Evolutionary conservation across 2,113 vertebrate genomes (phyloP), one percentile per base, ranked within the genome.

Genomic region (Forbesichthys agassizii): DNA sequence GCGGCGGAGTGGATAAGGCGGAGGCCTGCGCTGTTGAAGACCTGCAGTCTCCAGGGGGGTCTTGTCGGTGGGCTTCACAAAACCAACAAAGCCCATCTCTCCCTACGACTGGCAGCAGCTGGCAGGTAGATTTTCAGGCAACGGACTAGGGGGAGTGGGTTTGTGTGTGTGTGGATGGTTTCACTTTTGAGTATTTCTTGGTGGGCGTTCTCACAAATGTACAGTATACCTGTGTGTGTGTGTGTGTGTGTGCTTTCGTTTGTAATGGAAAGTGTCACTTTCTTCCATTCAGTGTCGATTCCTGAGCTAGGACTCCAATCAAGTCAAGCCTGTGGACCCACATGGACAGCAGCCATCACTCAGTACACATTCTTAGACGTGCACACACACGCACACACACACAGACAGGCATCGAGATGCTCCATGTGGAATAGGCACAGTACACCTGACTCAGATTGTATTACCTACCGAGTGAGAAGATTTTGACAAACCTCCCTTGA

Each of bases 21-120:
- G 88, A 89, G 86, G 88, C 88, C 89, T 81, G 88, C 86, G 89
- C 81, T 91, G 89, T 79, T 80, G 85, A 90, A 89, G 90, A 91
- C 91, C 91, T 82, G 83, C 80, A 86, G 88, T 92, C 92, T 91
- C 91, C 69, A 81, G 92, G 89, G 92, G 90, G 86, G 87, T 87
- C 91, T 88, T 92, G 93, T 91, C 90, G 83, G 88, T 90, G 92
- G 89, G 91, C 91, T 92, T 92, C 91, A 92, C 91, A 92, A 92
- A 92, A 92, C 90, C 92, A 93, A 92, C 93, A 93, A 91, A 92
- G 91, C 89, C 91, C 89, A 89, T 92, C 91, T 93, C 92, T 91
- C 86, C 84, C 84, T 85, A 84, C 86, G 88, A 93, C 90, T 92
- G 92, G 89, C 90, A 92, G 92, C 91, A 92, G 92, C 92, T 94